Conservation (phyloP, 2,113 vertebrate genomes). For the Vombatus ursinus region DNA sequence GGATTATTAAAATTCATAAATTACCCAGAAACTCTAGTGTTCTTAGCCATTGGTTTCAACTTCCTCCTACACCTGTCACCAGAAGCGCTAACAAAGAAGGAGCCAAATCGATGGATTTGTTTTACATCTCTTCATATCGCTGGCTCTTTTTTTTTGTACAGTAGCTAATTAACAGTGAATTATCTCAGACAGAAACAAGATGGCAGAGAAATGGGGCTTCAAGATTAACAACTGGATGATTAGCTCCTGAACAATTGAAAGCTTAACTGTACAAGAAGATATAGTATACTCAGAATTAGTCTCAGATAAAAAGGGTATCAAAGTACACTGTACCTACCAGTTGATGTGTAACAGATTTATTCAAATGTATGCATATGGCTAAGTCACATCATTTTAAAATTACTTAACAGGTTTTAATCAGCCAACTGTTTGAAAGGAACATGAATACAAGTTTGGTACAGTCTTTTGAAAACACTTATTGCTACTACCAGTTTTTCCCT, state of each 20-base stretch:
- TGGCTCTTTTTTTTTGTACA: background rate
- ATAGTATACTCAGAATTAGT: conserved; percentile 26
- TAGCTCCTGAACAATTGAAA: conserved; percentile 18
- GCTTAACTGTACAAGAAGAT: conserved; percentile 23
- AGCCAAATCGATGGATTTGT: background rate
- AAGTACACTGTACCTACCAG: conserved; percentile 34
- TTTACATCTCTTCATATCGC: conserved; percentile 6
- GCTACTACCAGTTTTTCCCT: conserved; percentile 52
- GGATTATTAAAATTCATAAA: conserved; percentile 30
- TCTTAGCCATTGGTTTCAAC: conserved; percentile 42
- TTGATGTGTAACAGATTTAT: conserved; percentile 27
- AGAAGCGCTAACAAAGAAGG: background rate
- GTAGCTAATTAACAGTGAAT: conserved; percentile 7
- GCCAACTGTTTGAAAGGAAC: conserved; percentile 53
- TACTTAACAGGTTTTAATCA: conserved; percentile 18
- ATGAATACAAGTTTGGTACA: conserved; percentile 25
- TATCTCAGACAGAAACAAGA: conserved; percentile 9
- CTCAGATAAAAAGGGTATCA: conserved; percentile 30
- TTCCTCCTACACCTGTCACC: background rate
- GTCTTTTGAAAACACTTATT: conserved; percentile 62
- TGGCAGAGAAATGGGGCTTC: conserved; percentile 9
- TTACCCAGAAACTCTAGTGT: background rate
- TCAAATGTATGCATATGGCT: conserved; percentile 34
- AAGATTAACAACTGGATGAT: conserved; percentile 35
- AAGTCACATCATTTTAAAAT: conserved; percentile 46